A percentile compares a stretch with the other conserved stretches of the same genome.
phyloP scores from a whole-genome alignment of 2,113 vertebrate genomes.

The Brachypteracias leptosomus region DNA sequence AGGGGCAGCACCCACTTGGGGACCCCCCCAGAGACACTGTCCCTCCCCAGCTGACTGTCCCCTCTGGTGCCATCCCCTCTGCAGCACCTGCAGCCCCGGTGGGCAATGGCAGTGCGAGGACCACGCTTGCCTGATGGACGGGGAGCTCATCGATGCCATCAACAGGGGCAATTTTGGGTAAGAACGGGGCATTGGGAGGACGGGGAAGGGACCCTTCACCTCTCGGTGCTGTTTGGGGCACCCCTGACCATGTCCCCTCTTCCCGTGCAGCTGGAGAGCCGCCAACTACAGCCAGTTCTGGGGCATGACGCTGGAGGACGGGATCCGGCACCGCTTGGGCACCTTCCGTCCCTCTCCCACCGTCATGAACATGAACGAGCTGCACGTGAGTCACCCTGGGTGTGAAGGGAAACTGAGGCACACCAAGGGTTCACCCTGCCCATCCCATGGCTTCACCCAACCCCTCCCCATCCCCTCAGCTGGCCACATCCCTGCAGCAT shows the following conservation, averaged over 20 bases:
- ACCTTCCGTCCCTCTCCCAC: slow-evolving; percentile 86
- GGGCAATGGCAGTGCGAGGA: slow-evolving; percentile 91
- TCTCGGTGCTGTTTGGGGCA: rapidly evolving
- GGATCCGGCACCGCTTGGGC: slow-evolving; percentile 89
- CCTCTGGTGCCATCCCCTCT: not conserved
- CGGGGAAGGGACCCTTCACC: rapidly evolving
- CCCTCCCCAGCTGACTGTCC: not conserved
- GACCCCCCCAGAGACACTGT: not conserved
- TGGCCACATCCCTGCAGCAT: rapidly evolving
- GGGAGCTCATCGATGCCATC: slow-evolving; percentile 82
- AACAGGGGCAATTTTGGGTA: slow-evolving; percentile 89
- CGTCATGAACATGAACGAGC: slow-evolving; percentile 95
- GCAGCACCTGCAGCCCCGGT: slow-evolving; percentile 82
- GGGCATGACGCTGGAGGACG: slow-evolving; percentile 92
- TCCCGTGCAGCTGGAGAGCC: slow-evolving; percentile 84
- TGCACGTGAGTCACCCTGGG: slow-evolving; percentile 79
- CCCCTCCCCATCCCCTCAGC: rapidly evolving
- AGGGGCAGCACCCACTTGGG: not conserved
- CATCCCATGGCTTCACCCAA: not conserved
- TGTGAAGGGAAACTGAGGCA: not conserved
- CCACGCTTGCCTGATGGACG: slow-evolving; percentile 86
- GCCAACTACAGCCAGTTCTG: slow-evolving; percentile 92
- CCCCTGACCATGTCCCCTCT: rapidly evolving
- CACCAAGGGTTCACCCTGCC: rapidly evolving
- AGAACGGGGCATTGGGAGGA: not conserved